A percentile compares a stretch with the other conserved stretches of the same genome.
Conservation (phyloP, 2,113 vertebrate species). For the Phyllostomus discolor region DNA sequence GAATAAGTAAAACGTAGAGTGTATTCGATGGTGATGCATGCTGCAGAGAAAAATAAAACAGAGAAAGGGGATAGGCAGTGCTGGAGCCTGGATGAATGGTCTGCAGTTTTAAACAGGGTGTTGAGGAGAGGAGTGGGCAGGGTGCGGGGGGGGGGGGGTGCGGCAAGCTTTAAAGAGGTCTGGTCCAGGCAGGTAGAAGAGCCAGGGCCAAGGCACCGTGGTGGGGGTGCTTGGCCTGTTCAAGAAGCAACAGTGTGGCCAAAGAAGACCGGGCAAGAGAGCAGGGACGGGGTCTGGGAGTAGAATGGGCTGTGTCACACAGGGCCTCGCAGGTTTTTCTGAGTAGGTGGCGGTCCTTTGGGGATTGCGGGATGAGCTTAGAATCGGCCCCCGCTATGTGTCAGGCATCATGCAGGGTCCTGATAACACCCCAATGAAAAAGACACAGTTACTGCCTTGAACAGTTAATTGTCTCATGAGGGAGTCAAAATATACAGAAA, state of each 20-base stretch:
- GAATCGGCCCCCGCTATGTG: not conserved
- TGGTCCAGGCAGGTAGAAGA: not conserved
- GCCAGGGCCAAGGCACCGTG: not conserved
- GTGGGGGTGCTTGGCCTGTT: not conserved
- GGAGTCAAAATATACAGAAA: not conserved
- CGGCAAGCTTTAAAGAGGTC: not conserved
- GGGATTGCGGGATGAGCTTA: not conserved
- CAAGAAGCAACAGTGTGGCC: not conserved
- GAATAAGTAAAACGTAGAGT: not conserved
- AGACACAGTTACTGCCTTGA: not conserved
- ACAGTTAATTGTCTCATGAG: not conserved
- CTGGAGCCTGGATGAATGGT: not conserved
- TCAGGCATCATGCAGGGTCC: not conserved
- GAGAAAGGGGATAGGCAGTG: not conserved
- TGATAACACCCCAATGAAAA: not conserved
- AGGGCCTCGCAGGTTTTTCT: not conserved
- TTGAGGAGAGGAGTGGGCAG: not conserved
- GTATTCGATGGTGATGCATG: not conserved
- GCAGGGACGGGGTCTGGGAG: not conserved
- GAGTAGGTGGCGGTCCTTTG: not conserved
- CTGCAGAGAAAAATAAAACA: not conserved
- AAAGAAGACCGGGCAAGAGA: not conserved
- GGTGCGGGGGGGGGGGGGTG: no score
- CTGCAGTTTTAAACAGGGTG: not conserved
- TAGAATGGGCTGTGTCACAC: not conserved